These are phyloP conservation scores for Trissoscelio sp. DNA, from an alignment of 2,888 invertebrate genomes.

Conservation along the genomic window DNA sequence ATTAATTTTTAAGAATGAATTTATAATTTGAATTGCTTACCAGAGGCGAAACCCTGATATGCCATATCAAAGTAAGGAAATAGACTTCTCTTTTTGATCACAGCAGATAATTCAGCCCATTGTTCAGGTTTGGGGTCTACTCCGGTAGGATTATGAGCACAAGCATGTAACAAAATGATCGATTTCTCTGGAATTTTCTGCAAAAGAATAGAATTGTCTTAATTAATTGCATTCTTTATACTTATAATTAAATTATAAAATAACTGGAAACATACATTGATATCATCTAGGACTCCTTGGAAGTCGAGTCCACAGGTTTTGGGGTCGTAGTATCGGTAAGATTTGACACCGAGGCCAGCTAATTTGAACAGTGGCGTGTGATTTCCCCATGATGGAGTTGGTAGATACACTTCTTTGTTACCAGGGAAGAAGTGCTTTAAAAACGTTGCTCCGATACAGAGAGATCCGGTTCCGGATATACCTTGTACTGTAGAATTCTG, in stretches of 20 bases:
- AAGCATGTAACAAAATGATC: slow-evolving; percentile 96
- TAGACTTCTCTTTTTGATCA: slow-evolving; percentile 92
- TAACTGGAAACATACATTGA: slow-evolving; percentile 85
- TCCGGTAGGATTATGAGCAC: slow-evolving; percentile 99
- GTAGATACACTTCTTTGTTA: slow-evolving; percentile 93
- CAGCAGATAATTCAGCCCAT: slow-evolving; percentile 93
- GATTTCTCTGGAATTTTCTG: slow-evolving; percentile 97
- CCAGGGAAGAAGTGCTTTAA: slow-evolving; percentile 91
- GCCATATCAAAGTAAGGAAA: slow-evolving; percentile 99
- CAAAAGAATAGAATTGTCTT: slow-evolving; percentile 76
- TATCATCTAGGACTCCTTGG: slow-evolving; percentile 94
- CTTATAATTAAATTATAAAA: background rate
- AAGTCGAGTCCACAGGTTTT: slow-evolving; percentile 97
- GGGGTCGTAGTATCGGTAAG: slow-evolving; percentile 97
- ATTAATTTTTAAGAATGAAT: background rate
- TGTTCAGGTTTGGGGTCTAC: slow-evolving; percentile 95
- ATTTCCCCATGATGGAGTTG: slow-evolving; percentile 99
- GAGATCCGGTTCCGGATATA: slow-evolving; percentile 98
- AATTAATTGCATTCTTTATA: too few relatives aligned
- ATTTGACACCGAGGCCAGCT: slow-evolving; percentile 92
- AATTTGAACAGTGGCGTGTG: slow-evolving; percentile 97
- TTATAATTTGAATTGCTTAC: slow-evolving; percentile 73
- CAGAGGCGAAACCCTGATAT: slow-evolving; percentile 98
- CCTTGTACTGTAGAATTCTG: slow-evolving; percentile 89
- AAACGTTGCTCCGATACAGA: slow-evolving; percentile 96